Percentiles rank a stretch among this genome's conserved stretches.
Conservation (phyloP, 2,888 invertebrate species). For the Acleris literana region DNA sequence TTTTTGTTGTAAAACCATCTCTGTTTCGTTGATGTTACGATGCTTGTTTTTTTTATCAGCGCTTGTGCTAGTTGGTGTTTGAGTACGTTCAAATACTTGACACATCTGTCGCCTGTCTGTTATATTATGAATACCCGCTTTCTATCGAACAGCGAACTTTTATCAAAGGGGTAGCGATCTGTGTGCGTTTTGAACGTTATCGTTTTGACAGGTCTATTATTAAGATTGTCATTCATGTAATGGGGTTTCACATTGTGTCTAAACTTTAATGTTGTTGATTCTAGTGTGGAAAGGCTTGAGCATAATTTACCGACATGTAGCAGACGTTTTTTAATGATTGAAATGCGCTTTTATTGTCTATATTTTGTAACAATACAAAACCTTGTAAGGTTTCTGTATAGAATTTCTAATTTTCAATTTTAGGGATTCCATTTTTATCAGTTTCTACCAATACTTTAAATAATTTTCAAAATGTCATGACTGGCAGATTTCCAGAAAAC, state of each 20-base stretch:
- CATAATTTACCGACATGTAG: too few relatives aligned
- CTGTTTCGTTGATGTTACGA: conserved; percentile 3
- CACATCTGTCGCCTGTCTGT: conserved; percentile 43
- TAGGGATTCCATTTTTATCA: too few relatives aligned
- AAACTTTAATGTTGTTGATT: conserved; percentile 8
- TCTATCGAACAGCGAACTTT: conserved; percentile 25
- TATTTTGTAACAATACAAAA: too few relatives aligned
- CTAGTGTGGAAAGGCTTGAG: neutral
- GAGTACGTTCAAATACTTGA: conserved; percentile 35
- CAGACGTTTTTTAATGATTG: too few relatives aligned
- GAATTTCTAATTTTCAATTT: too few relatives aligned
- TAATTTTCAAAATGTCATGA: too few relatives aligned
- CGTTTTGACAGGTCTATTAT: conserved; percentile 19
- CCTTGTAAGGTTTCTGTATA: too few relatives aligned
- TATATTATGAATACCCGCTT: conserved; percentile 26
- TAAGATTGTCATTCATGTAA: conserved; percentile 25
- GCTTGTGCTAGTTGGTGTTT: conserved; percentile 9
- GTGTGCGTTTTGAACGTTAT: conserved; percentile 15
- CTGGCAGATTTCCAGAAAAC: too few relatives aligned
- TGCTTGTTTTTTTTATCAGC: neutral
- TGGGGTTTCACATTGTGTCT: conserved; percentile 4
- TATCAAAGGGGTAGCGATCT: conserved; percentile 32
- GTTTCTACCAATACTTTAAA: too few relatives aligned
- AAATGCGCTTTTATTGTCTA: too few relatives aligned
- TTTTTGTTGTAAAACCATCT: conserved; percentile 24